Evolutionary conservation across 2,888 invertebrate genomes (phyloP).

Genomic region (Clanis bilineata): DNA sequence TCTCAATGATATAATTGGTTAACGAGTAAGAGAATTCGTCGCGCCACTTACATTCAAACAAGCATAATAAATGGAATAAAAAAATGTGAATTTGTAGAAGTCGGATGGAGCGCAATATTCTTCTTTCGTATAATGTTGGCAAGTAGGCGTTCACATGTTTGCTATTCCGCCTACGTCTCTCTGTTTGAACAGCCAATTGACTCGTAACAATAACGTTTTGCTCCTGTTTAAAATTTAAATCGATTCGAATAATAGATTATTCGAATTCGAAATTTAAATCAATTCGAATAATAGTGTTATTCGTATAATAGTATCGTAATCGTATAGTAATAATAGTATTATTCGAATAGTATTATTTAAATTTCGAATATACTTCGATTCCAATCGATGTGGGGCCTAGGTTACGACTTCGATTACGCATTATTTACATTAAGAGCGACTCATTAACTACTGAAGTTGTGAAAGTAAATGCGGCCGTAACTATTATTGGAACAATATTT

Average conservation of each 20-base stretch:
- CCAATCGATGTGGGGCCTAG: neutral
- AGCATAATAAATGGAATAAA: slow-evolving; percentile 5
- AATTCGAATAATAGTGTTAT: slow-evolving; percentile 31
- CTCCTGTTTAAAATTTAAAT: slow-evolving; percentile 33
- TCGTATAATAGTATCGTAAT: too few relatives aligned
- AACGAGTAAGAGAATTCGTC: neutral
- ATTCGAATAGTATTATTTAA: too few relatives aligned
- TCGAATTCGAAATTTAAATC: slow-evolving; percentile 34
- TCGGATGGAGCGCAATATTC: slow-evolving; percentile 33
- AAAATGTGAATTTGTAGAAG: slow-evolving; percentile 15
- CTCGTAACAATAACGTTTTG: slow-evolving; percentile 55
- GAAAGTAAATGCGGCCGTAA: slow-evolving; percentile 11
- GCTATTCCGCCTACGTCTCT: slow-evolving; percentile 54
- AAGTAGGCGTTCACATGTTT: slow-evolving; percentile 47
- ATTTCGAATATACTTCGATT: too few relatives aligned
- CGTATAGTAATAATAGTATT: too few relatives aligned
- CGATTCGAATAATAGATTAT: slow-evolving; percentile 30
- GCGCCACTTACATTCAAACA: neutral
- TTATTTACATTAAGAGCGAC: neutral
- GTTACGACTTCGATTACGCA: neutral
- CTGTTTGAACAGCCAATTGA: slow-evolving; percentile 59
- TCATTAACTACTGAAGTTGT: neutral
- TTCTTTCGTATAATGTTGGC: slow-evolving; percentile 41
- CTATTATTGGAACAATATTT: neutral
- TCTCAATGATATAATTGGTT: slow-evolving; percentile 6